A percentile compares a stretch with the other conserved stretches of the same genome.
These are phyloP conservation scores for Hemitrygon akajei DNA, from an alignment of 2,797 vertebrate genomes.

Conservation along the genomic window DNA sequence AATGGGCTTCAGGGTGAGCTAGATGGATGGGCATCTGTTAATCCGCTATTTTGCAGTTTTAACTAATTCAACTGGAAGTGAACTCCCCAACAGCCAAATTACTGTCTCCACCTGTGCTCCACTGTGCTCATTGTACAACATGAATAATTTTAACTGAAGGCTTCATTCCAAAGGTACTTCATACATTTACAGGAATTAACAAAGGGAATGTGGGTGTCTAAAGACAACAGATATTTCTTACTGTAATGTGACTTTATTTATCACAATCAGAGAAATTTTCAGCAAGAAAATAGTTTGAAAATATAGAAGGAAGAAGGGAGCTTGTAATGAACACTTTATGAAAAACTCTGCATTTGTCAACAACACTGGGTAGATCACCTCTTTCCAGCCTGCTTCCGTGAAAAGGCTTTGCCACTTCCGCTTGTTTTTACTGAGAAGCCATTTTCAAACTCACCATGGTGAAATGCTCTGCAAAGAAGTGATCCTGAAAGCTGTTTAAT, in stretches of 20 bases:
- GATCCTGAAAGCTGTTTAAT: neutral
- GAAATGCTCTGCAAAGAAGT: neutral
- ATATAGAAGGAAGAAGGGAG: neutral
- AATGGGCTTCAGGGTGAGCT: neutral
- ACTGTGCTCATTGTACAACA: neutral
- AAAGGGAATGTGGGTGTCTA: neutral
- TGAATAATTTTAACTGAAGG: neutral
- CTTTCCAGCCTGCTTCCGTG: neutral
- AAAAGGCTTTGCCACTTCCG: neutral
- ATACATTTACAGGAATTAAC: neutral
- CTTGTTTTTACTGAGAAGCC: neutral
- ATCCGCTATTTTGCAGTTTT: too few relatives aligned
- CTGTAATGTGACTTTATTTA: neutral
- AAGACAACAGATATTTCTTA: neutral
- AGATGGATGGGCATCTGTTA: neutral
- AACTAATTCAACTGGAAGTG: neutral
- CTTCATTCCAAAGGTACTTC: neutral
- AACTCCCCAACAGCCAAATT: neutral
- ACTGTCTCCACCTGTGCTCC: neutral
- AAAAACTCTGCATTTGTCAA: neutral
- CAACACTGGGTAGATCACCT: neutral
- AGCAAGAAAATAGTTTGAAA: neutral
- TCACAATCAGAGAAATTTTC: neutral
- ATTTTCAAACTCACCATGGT: neutral
- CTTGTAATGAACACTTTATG: neutral